Conservation (phyloP, 2,113 vertebrate species). For the Orcinus orca region DNA sequence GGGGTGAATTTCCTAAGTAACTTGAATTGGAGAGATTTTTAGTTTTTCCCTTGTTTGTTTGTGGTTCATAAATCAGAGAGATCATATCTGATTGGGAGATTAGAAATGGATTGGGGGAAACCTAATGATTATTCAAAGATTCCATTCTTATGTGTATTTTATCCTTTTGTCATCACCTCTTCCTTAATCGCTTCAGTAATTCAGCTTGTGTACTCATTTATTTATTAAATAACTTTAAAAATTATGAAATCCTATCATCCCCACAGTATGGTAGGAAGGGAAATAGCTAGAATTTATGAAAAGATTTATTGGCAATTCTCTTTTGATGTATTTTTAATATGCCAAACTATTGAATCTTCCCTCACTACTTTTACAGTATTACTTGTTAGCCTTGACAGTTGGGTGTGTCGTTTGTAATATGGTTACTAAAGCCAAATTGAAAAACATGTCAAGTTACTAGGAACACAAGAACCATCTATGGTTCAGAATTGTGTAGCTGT, state of each 20-base stretch:
- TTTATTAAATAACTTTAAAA: conserved; percentile 7
- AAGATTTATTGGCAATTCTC: conserved; percentile 6
- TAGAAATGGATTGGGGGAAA: not conserved
- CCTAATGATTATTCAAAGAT: not conserved
- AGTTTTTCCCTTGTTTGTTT: not conserved
- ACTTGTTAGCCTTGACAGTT: conserved; percentile 27
- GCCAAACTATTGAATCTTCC: not conserved
- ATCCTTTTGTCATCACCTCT: not conserved
- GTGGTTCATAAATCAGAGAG: not conserved
- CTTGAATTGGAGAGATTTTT: not conserved
- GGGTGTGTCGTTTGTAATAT: accelerated
- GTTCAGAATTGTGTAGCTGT: not conserved
- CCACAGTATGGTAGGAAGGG: not conserved
- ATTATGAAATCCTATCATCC: not conserved
- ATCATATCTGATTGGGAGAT: not conserved
- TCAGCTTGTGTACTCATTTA: not conserved
- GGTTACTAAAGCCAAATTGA: conserved; percentile 7
- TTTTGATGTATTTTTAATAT: not conserved
- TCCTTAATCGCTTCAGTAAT: not conserved
- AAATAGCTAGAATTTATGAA: not conserved
- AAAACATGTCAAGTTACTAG: not conserved
- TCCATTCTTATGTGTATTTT: not conserved
- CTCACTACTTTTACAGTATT: accelerated
- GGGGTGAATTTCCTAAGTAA: not conserved
- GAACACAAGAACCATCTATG: not conserved